Conservation (phyloP, 1,140 invertebrate species). For the Magallana ariakensis region DNA sequence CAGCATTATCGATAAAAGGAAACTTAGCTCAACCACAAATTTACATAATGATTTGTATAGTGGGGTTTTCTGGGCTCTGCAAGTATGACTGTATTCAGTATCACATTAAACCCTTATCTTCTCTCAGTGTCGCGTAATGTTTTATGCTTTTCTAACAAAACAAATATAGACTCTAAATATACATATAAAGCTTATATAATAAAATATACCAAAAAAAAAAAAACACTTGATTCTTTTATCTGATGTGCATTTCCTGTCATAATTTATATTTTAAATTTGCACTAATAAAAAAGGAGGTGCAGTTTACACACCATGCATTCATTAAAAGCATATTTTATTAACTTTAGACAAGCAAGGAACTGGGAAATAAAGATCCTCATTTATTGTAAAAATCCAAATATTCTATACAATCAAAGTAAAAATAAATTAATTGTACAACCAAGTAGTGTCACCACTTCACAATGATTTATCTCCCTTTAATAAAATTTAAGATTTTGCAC, state of each 20-base stretch:
- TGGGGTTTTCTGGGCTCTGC: neutral
- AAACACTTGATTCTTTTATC: neutral
- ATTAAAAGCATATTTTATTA: too few species aligned
- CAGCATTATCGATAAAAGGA: neutral
- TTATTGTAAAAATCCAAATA: too few species aligned
- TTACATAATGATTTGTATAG: slow-evolving; percentile 19
- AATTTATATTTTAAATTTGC: too few species aligned
- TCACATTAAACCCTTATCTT: neutral
- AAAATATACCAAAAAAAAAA: neutral
- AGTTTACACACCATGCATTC: too few species aligned
- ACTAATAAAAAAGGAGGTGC: too few species aligned
- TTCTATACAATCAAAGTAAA: too few species aligned
- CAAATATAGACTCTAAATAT: neutral
- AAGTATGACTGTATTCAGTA: neutral
- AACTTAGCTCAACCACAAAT: neutral
- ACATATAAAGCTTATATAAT: neutral
- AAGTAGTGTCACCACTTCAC: too few species aligned
- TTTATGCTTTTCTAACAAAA: slow-evolving; percentile 7
- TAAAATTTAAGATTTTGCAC: neutral
- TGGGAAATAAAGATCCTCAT: too few species aligned
- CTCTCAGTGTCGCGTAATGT: neutral
- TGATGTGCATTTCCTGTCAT: neutral
- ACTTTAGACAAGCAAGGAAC: too few species aligned
- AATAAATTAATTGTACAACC: too few species aligned
- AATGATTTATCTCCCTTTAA: neutral